Evolutionary conservation across 2,888 invertebrate species (phyloP).

Genomic region (Eupithecia insigniata): DNA sequence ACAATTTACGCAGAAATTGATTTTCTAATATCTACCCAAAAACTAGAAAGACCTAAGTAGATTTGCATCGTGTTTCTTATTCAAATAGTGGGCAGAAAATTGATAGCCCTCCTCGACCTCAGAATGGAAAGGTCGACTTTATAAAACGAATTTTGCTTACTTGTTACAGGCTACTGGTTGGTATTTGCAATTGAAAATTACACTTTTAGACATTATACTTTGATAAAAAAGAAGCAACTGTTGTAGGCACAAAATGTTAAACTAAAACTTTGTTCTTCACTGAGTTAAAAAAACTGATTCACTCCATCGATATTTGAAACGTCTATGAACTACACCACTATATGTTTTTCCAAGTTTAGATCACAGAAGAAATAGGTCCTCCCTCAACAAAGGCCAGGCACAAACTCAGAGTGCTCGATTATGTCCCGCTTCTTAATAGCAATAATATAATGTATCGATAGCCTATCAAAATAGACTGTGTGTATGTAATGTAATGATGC

Average conservation of each 20-base stretch:
- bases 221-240: neutral
- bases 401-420: neutral
- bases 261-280: neutral
- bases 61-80: neutral
- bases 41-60: no score
- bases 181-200: neutral
- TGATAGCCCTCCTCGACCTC: neutral
- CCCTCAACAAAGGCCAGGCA: neutral
- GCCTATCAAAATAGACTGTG: neutral
- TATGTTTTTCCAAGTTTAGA: neutral
- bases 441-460: neutral
- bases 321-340: neutral
- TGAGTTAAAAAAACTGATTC: neutral
- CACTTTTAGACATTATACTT: neutral
- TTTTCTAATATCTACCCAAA: no score
- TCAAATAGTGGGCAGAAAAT: neutral
- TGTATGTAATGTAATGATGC: neutral
- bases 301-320: neutral
- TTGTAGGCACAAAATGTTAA: neutral
- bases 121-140: neutral
- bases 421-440: neutral
- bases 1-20: no score
- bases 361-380: slow-evolving; percentile 2
- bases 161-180: neutral
- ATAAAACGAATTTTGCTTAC: neutral